These are phyloP conservation scores for Acanthopleura granulata DNA, from an alignment of 2,888 invertebrate species.

Conservation along the genomic window DNA sequence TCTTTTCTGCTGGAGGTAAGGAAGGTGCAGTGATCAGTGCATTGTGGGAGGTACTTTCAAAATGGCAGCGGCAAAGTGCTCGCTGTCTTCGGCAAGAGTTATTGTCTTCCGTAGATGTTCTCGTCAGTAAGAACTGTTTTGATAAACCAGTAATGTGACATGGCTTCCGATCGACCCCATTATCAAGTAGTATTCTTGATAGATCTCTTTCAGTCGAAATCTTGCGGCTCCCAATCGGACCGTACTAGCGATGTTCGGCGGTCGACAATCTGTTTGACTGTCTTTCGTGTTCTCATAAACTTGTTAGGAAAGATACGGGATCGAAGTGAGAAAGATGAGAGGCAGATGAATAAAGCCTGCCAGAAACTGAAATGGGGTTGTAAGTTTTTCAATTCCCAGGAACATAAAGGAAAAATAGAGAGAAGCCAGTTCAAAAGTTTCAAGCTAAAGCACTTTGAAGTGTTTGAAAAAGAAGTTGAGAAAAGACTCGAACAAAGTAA, in stretches of 20 bases:
- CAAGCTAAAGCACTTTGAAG: constrained; percentile 52
- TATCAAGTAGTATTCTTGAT: constrained; percentile 11
- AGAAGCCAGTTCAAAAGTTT: constrained; percentile 44
- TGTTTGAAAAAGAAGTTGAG: constrained; percentile 52
- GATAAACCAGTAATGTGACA: neutral
- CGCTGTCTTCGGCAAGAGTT: neutral
- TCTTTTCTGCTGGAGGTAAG: constrained; percentile 20
- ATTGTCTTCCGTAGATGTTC: no score
- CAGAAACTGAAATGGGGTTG: constrained; percentile 49
- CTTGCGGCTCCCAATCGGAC: neutral
- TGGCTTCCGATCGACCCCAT: neutral
- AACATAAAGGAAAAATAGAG: constrained; percentile 34
- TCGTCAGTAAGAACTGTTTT: no score
- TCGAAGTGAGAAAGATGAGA: neutral
- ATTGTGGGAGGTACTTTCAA: constrained; percentile 29
- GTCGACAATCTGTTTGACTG: neutral
- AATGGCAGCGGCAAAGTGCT: constrained; percentile 34
- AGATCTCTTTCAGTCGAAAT: neutral
- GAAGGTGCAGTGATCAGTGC: constrained; percentile 6
- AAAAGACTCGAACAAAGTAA: constrained; percentile 31
- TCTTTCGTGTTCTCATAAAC: neutral
- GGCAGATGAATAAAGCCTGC: neutral
- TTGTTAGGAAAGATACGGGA: neutral
- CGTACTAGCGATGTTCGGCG: neutral
- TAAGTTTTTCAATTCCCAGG: constrained; percentile 49